phyloP scores from a whole-genome alignment of 2,113 vertebrate genomes.

The Crotalus helleri region DNA sequence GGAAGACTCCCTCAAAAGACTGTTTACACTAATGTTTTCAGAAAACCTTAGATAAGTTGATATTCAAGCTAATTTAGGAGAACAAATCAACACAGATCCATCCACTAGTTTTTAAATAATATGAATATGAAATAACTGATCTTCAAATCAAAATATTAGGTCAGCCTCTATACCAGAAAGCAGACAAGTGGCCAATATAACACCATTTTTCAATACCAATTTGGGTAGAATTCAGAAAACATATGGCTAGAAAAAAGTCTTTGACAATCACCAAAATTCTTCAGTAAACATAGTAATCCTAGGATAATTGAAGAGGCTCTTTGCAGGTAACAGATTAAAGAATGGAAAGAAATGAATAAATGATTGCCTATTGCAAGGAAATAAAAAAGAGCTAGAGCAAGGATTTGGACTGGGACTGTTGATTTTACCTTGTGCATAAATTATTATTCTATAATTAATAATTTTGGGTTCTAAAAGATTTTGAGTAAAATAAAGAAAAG shows the following conservation, averaged over 20 bases:
- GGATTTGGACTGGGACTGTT: background rate
- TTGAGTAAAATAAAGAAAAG: background rate
- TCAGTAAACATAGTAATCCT: background rate
- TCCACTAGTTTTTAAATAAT: background rate
- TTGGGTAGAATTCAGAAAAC: background rate
- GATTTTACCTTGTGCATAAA: background rate
- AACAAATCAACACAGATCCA: background rate
- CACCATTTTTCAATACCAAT: background rate
- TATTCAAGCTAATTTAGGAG: background rate
- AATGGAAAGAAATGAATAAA: background rate
- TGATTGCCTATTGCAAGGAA: background rate
- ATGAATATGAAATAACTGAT: background rate
- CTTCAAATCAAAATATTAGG: background rate
- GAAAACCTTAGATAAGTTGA: background rate
- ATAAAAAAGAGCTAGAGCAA: background rate
- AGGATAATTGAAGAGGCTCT: background rate
- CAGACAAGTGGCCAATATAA: background rate
- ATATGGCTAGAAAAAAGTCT: background rate
- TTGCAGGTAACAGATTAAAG: background rate
- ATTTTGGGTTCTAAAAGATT: background rate
- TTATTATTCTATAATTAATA: background rate
- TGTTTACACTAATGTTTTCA: background rate
- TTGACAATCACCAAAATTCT: background rate
- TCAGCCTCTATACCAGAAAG: background rate
- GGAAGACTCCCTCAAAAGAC: background rate